Evolutionary conservation across 1,140 invertebrate species (phyloP), one percentile per base, ranked within the genome.

Genomic region (Samia ricini): DNA sequence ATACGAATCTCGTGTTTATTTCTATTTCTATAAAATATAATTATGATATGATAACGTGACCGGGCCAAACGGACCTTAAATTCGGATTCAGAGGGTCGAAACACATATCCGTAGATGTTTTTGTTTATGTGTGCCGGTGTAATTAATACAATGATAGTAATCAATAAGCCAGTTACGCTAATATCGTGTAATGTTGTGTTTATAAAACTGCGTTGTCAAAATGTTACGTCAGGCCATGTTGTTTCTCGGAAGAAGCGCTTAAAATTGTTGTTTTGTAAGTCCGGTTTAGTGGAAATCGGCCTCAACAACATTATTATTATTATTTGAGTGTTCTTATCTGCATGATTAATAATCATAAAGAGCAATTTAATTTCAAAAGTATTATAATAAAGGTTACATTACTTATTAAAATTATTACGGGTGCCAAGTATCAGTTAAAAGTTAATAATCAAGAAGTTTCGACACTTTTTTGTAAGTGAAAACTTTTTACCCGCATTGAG

Each of bases 201-300:
- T 66, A 66, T 57, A 42, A 63, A 42, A 61, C 33, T 50, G 21
- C 57, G 33, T 15, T 42, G n/a, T 7, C 4, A 15, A 12, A 42
- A 55, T 61, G 64, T 60, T 48, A 56, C 24, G 50, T 67, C 49
- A 67, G 24, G 50, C 55, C 61, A 58, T 20, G 42, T 23, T 20
- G 12, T 21, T 67, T 67, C 65, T 67, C 57, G 65, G 65, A 67
- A 63, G 33, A 42, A 12, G 33, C 15, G 12, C 33, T 26, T 26
- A 26, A 26, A 26, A 26, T 26, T 26, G 26, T 26, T 26, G 3
- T 26, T 50, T 59, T 59, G 21, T 59, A 42, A 42, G 57, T 49
- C 56, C 56, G 56, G 29, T 42, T 58, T 23, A 42, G 22, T 15
- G 33, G 33, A 42, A 42, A 15, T 15, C 15, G 4, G 21, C 10